phyloP scores from a whole-genome alignment of 2,797 vertebrate species.

The Onychomys leucogaster region DNA sequence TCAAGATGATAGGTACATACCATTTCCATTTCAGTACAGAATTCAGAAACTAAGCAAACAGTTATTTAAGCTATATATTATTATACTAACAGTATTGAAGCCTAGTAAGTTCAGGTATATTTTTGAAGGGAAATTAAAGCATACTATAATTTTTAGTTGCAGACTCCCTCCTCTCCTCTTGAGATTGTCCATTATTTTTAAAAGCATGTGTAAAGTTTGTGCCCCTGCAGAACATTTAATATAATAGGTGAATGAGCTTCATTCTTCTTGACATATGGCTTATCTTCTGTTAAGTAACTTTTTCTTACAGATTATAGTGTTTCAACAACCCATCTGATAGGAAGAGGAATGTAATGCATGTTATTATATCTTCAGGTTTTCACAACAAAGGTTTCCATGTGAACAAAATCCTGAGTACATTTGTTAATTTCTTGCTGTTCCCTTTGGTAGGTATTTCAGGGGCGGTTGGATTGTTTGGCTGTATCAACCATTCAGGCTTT shows the following conservation, averaged over 20 bases:
- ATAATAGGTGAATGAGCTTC: constrained; percentile 71
- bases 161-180: constrained; percentile 87
- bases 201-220: constrained; percentile 85
- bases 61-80: constrained; percentile 38
- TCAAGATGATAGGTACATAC: not conserved
- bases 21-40: constrained; percentile 39
- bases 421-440: constrained; percentile 65
- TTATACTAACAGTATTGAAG: constrained; percentile 56
- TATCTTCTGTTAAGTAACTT: constrained; percentile 67
- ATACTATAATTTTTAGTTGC: constrained; percentile 52
- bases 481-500: constrained; percentile 97
- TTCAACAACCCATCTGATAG: constrained; percentile 73
- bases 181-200: constrained; percentile 87
- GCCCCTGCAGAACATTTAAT: constrained; percentile 67
- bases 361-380: constrained; percentile 70
- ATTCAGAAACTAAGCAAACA: constrained; percentile 42
- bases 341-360: constrained; percentile 82
- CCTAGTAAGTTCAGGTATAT: constrained; percentile 17
- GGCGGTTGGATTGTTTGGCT: constrained; percentile 94
- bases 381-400: constrained; percentile 63
- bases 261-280: constrained; percentile 71
- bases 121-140: constrained; percentile 61
- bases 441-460: constrained; percentile 94
- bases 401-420: not conserved
- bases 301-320: constrained; percentile 78